Conservation (phyloP, 2,797 vertebrate species). For the Anabas testudineus region DNA sequence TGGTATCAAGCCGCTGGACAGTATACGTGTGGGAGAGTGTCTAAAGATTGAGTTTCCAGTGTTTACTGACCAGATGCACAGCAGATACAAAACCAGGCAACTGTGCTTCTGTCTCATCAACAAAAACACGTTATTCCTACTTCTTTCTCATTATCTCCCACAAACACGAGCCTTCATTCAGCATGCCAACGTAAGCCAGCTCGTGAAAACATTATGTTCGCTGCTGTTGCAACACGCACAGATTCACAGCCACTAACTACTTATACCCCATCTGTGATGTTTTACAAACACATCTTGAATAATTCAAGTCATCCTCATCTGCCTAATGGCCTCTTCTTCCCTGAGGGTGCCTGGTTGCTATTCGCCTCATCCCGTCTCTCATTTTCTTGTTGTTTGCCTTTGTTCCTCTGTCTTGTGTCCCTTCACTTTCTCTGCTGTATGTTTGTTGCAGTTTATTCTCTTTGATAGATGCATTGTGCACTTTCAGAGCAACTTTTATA, state of each 20-base stretch:
- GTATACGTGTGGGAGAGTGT: background rate
- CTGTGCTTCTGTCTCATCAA: conserved; percentile 21
- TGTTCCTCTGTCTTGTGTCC: conserved; percentile 18
- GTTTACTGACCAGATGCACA: conserved; percentile 32
- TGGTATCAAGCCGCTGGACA: background rate
- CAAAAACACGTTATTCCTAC: conserved; percentile 9
- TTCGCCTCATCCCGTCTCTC: conserved; percentile 52
- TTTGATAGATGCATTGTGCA: conserved; percentile 27
- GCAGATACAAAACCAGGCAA: conserved; percentile 7
- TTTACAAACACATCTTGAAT: conserved; percentile 75
- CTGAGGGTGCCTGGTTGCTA: conserved; percentile 49
- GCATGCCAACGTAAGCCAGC: conserved; percentile 15
- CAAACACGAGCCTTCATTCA: conserved; percentile 19
- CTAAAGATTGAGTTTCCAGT: background rate
- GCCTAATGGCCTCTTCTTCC: conserved; percentile 62
- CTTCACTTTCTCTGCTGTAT: background rate
- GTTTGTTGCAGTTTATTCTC: conserved; percentile 14
- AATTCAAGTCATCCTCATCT: conserved; percentile 73
- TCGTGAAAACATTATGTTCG: conserved; percentile 33
- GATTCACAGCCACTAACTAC: conserved; percentile 53
- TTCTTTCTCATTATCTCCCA: conserved; percentile 20
- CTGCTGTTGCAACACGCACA: conserved; percentile 40
- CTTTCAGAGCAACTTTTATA: conserved; percentile 22
- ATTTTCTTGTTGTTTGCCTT: conserved; percentile 39
- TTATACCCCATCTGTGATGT: conserved; percentile 71